phyloP scores from a whole-genome alignment of 2,797 vertebrate species.

The Atherinosoma microstoma region DNA sequence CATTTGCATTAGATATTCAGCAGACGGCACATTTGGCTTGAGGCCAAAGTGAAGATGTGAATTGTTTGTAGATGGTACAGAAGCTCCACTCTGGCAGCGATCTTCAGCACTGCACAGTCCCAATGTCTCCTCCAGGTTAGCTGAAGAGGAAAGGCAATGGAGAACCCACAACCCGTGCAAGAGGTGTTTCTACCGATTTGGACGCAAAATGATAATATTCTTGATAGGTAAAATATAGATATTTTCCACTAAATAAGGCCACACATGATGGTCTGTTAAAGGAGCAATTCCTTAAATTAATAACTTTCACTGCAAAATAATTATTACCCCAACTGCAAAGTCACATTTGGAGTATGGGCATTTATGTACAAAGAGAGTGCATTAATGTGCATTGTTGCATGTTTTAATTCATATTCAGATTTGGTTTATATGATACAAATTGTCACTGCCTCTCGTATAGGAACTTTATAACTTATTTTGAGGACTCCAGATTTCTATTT shows the following conservation, averaged over 20 bases:
- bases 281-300: constrained; percentile 50
- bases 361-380: constrained; percentile 69
- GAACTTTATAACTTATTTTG: constrained; percentile 79
- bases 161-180: constrained; percentile 46
- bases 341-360: constrained; percentile 56
- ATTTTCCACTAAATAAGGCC: constrained; percentile 78
- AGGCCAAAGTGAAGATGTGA: constrained; percentile 16
- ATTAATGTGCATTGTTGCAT: constrained; percentile 61
- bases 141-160: constrained; percentile 69
- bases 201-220: constrained; percentile 72
- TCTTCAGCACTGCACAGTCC: constrained; percentile 71
- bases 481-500: constrained; percentile 77
- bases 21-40: constrained; percentile 57
- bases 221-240: constrained; percentile 66
- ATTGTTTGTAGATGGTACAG: constrained; percentile 58
- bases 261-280: constrained; percentile 65
- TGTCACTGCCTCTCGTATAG: constrained; percentile 47
- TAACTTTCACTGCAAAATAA: constrained; percentile 49
- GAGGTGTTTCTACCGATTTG: constrained; percentile 72
- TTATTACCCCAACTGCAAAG: constrained; percentile 46
- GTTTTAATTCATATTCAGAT: constrained; percentile 58
- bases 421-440: constrained; percentile 60
- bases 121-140: constrained; percentile 54
- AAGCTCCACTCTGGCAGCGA: constrained; percentile 41
- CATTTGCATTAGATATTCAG: constrained; percentile 36